A percentile compares a stretch with the other conserved stretches of the same genome.
These are phyloP conservation scores for Trachemys scripta DNA, from an alignment of 2,113 vertebrate genomes.

Conservation along the genomic window DNA sequence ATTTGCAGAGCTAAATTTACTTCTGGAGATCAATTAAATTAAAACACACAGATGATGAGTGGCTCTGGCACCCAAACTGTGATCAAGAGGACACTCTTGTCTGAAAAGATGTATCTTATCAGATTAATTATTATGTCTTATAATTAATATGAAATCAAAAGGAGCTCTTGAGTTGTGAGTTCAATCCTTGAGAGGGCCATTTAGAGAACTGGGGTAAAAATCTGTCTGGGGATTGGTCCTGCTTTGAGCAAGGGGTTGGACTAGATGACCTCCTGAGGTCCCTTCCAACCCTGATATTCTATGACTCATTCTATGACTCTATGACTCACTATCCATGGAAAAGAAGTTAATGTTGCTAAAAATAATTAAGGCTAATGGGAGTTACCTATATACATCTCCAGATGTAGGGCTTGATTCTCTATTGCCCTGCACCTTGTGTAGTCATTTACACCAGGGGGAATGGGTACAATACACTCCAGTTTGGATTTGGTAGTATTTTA, in stretches of 20 bases:
- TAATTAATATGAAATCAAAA: conserved; percentile 68
- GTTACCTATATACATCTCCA: conserved; percentile 18
- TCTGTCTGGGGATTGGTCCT: too few relatives aligned
- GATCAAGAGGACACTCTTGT: conserved; percentile 67
- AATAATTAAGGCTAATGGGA: conserved; percentile 51
- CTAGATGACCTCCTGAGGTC: too few relatives aligned
- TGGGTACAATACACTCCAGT: background rate
- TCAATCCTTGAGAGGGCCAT: too few relatives aligned
- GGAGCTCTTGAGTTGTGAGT: conserved; percentile 12
- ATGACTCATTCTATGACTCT: too few relatives aligned
- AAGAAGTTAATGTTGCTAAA: conserved; percentile 51
- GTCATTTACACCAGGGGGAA: conserved; percentile 21
- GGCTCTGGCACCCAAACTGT: conserved; percentile 69
- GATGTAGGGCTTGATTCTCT: conserved; percentile 15
- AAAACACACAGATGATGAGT: conserved; percentile 69
- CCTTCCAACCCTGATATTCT: too few relatives aligned
- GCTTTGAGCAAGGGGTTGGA: too few relatives aligned
- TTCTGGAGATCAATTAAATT: conserved; percentile 65
- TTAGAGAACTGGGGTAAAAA: too few relatives aligned
- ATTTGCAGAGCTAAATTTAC: conserved; percentile 71
- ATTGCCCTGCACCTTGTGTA: conserved; percentile 11
- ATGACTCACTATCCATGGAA: conserved; percentile 18
- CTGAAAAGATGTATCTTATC: conserved; percentile 67
- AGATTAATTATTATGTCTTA: conserved; percentile 61
- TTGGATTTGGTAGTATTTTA: background rate